Evolutionary conservation across 2,113 vertebrate species (phyloP), one percentile per base, ranked within the genome.

Genomic region (Heloderma charlesbogerti): DNA sequence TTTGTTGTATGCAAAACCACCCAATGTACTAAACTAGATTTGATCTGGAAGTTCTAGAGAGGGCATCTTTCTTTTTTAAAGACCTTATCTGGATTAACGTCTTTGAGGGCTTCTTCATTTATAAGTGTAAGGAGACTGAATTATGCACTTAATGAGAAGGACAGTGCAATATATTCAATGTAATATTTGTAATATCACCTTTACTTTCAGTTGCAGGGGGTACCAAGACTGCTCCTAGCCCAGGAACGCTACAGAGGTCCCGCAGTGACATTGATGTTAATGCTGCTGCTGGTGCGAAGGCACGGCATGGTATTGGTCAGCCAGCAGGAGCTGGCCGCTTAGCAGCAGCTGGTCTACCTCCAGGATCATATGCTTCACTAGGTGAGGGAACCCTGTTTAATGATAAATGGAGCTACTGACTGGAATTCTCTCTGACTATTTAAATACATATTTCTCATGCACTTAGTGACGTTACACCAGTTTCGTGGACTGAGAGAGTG

Each of bases 201-300:
- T 25, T 84, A 57, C 16, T 91, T 15, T 72, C 80, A 99, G 98
- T 98, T 91, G 97, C 98, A 20, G 95, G 94, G 48, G 48, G 97
- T 83, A 94, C 97, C 95, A 99, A 98, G 97, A 93, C 97, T 2
- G 95, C 95, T 63, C 93, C 97, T 43, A 97, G 98, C 27, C 96
- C 98, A 0, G 98, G 98, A 84, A 97, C 98, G 84, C 97, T 99
- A 93, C 99, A 99, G 94, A 98, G 99, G 20, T 99, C 99, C 80
- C 98, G 99, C 90, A 99, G 99, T 0, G 99, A 99, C 92, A 98
- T 99, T 1, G 99, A 99, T 1, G 99, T 99, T 48, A 99, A 99
- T 0, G 99, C 99, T 20, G 99, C 99, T 0, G 98, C 99, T 0
- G 98, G 98, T 0, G 99, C 99, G 3, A 99, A 99, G 95, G 98